These are phyloP conservation scores for Panurus biarmicus DNA, from an alignment of 2,113 vertebrate genomes.

Conservation along the genomic window DNA sequence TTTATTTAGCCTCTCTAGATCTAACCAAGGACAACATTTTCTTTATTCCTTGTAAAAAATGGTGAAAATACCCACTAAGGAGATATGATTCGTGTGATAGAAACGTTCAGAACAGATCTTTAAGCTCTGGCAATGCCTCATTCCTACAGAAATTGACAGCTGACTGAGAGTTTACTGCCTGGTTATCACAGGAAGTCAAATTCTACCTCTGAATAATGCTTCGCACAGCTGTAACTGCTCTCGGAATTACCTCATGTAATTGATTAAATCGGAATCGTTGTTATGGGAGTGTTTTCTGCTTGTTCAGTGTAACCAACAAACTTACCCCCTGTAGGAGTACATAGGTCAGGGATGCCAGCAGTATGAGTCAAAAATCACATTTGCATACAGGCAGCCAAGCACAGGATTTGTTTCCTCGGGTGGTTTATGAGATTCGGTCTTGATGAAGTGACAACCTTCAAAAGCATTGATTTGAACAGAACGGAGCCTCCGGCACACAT, in stretches of 20 bases:
- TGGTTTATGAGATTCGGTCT: not conserved
- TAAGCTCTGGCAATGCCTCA: not conserved
- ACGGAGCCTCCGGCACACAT: rapidly evolving
- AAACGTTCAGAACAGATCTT: not conserved
- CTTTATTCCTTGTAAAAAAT: not conserved
- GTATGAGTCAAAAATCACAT: not conserved
- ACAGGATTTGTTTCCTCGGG: not conserved
- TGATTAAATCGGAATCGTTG: not conserved
- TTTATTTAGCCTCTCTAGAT: not conserved
- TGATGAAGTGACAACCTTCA: not conserved
- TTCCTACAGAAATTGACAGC: not conserved
- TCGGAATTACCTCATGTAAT: not conserved
- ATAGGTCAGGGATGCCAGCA: not conserved
- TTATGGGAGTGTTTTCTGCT: not conserved
- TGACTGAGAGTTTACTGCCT: conserved; percentile 8
- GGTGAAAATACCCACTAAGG: not conserved
- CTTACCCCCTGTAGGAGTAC: not conserved
- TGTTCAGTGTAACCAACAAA: not conserved
- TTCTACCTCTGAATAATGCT: not conserved
- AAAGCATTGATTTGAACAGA: not conserved
- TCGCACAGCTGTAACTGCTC: not conserved
- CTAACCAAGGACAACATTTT: not conserved
- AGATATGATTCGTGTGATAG: not conserved
- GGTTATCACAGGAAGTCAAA: not conserved
- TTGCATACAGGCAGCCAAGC: not conserved